phyloP scores from a whole-genome alignment of 2,888 invertebrate species.

The Andricus quercusramuli region DNA sequence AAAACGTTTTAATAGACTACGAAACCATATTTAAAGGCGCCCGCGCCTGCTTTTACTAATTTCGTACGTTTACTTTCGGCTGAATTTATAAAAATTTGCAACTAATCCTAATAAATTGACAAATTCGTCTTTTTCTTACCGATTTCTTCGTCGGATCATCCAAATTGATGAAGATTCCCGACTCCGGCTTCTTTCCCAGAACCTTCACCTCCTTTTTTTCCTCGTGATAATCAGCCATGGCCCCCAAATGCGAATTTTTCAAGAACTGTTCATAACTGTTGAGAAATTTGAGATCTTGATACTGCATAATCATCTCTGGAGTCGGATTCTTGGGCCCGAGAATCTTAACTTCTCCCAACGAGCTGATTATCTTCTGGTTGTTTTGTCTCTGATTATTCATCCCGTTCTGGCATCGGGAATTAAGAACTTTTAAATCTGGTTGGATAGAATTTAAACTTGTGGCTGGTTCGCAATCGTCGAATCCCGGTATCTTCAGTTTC shows the following conservation, averaged over 20 bases:
- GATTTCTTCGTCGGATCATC: conserved; percentile 60
- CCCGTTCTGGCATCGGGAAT: conserved; percentile 46
- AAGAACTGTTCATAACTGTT: conserved; percentile 69
- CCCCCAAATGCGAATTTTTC: conserved; percentile 55
- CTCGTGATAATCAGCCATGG: conserved; percentile 52
- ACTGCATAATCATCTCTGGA: conserved; percentile 61
- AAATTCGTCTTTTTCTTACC: conserved; percentile 49
- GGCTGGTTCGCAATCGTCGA: conserved; percentile 59
- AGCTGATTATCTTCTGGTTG: conserved; percentile 41
- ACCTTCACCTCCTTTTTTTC: conserved; percentile 70
- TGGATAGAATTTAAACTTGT: conserved; percentile 57
- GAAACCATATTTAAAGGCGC: no score
- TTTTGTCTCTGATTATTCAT: conserved; percentile 47
- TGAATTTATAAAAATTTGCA: no score
- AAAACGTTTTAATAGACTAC: no score
- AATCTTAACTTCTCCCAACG: conserved; percentile 49
- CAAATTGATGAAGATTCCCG: conserved; percentile 63
- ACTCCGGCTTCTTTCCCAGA: conserved; percentile 68
- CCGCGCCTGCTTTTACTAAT: no score
- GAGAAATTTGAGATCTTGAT: conserved; percentile 69
- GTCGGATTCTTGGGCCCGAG: conserved; percentile 54
- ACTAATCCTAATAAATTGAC: no score
- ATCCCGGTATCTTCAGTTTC: conserved; percentile 64
- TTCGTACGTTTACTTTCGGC: no score
- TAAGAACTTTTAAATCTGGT: conserved; percentile 60